phyloP scores from a whole-genome alignment of 1,140 invertebrate genomes.

The Probaryconus sp. region DNA sequence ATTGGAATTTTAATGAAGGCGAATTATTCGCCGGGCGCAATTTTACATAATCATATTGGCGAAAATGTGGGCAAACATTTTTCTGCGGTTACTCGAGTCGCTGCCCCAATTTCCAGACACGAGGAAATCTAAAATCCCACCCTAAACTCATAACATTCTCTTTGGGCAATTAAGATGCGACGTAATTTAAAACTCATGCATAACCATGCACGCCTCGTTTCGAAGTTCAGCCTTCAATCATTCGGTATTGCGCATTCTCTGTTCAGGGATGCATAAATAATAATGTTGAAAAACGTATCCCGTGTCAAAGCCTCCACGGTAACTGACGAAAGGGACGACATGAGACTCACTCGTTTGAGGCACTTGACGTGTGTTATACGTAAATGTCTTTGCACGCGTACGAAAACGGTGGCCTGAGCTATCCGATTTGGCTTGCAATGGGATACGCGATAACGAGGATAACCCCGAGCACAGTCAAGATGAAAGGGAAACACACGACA shows the following conservation, averaged over 20 bases:
- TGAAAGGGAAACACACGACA: conserved; percentile 53
- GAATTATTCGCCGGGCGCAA: no score
- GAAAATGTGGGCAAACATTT: no score
- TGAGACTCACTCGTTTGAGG: conserved; percentile 45
- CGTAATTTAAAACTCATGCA: conserved; percentile 54
- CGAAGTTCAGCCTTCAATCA: conserved; percentile 37
- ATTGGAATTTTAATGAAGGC: no score
- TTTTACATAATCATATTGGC: no score
- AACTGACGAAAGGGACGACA: conserved; percentile 23
- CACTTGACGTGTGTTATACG: conserved; percentile 43
- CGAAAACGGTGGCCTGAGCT: conserved; percentile 25
- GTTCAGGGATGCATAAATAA: conserved; percentile 54
- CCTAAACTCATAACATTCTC: no score
- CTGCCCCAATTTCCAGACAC: neutral
- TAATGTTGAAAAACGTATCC: conserved; percentile 49
- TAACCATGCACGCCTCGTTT: conserved; percentile 36
- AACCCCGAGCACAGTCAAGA: conserved; percentile 35
- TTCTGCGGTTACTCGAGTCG: no score
- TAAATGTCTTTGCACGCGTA: conserved; percentile 42
- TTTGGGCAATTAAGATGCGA: conserved; percentile 36
- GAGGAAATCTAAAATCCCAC: neutral
- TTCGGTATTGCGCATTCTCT: conserved; percentile 27
- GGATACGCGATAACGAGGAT: conserved; percentile 54
- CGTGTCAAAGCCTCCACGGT: conserved; percentile 38
- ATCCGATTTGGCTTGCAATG: conserved; percentile 50